Evolutionary conservation across 2,888 invertebrate species (phyloP), one percentile per base, ranked within the genome.

Genomic region (Hemistola chrysoprasaria): DNA sequence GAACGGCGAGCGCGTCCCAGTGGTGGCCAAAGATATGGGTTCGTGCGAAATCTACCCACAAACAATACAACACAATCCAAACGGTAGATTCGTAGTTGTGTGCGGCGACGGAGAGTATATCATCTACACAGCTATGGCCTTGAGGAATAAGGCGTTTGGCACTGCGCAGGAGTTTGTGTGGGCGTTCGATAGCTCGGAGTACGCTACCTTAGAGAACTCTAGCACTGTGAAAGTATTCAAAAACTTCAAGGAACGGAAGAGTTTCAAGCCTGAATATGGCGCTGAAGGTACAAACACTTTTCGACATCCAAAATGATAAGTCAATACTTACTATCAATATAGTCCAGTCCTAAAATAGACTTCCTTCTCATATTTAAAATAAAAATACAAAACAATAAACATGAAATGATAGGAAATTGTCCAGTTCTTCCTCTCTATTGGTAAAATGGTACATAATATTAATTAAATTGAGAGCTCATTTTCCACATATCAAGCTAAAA

Each of bases 81-180:
- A 99, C 78, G 99, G 99, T 8, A 93, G 97, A 16, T 93, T 93
- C 53, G 91, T 92, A 2, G 99, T 98, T 0, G 99, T 99, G 1
- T 99, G 99, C 71, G 99, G 99, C 1, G 99, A 99, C 79, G 99
- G 99, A 7, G 99, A 99, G 78, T 99, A 98, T 79, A 99, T 99
- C 31, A 99, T 99, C 62, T 99, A 99, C 89, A 99, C 99, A 0
- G 98, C 99, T 0, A 98, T 99, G 98, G 99, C 99, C 0, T 88
- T 99, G 50, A 91, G 99, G 35, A 99, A 99, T 81, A 99, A 99
- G 77, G 98, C 98, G 1, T 99, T 99, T 73, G 99, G 99, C 0
- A 94, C 97, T 6, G 99, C 98, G 0, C 97, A 98, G 63, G 99
- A 99, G 86, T 99, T 99, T 75, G 99, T 99, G 0, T 99, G 99